Evolutionary conservation across 2,888 invertebrate genomes (phyloP), one percentile per base, ranked within the genome.

Genomic region (Eristalis intricaria): DNA sequence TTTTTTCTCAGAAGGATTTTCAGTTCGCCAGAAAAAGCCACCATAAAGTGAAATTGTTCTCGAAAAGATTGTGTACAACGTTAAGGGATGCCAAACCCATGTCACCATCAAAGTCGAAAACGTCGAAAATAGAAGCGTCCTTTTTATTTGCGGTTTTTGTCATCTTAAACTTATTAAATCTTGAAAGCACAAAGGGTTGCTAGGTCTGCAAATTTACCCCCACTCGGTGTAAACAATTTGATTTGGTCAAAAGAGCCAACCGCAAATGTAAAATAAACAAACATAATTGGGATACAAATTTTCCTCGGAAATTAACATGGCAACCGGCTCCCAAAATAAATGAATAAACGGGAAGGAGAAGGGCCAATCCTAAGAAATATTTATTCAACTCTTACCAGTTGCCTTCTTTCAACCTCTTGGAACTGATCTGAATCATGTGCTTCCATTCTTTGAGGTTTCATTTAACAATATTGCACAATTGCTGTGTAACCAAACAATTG

Each of bases 401-500:
- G 8, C 13, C 13, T 38, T 8, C 11, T 35, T 35, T 1, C 1
- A 35, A 35, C 2, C 11, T 10, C 35, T 1, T 35, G 35, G 11
- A n/a, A n/a, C 5, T 50, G 5, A 19, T 50, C 19, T 50, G 8
- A 8, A 19, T 7, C 50, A 19, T 19, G 50, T 50, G 7, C 50
- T 7, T 8, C 50, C 19, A 19, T 8, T 19, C 7, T 11, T 38
- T 13, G 3, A 11, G 1, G 5, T 2, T 19, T 50, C 50, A 19
- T n/a, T 50, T 19, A 43, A 19, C 50, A 50, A 50, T 19, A 50
- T 50, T 50, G 50, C 50, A 50, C 50, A 50, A 50, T 50, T 50
- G 19, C 19, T 50, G 19, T 7, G 50, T 19, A 19, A 40, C 22
- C 58, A n/a, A 66, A 73, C 68, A 56, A 63, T 64, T 74, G 68